Conservation (phyloP, 2,797 vertebrate species). For the Melopsittacus undulatus region DNA sequence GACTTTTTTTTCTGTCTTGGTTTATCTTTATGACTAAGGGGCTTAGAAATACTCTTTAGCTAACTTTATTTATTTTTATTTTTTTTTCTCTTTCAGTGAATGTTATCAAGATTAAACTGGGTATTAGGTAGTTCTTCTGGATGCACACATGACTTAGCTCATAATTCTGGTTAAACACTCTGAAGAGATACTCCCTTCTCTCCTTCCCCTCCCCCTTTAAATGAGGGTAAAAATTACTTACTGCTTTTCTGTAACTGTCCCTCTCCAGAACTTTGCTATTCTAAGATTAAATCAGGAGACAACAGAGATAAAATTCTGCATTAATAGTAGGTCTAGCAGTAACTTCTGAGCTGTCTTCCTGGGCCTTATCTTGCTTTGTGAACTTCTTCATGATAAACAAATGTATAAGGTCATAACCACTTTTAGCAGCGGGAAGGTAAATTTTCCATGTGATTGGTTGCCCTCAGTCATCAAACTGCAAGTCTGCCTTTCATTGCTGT, state of each 20-base stretch:
- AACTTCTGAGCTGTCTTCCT: neutral
- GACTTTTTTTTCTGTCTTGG: neutral
- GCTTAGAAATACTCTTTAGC: neutral
- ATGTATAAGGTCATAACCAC: neutral
- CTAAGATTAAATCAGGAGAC: neutral
- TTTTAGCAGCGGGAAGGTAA: neutral
- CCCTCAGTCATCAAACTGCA: neutral
- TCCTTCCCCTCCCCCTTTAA: neutral
- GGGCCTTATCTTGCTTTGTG: fast-evolving
- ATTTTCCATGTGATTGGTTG: neutral
- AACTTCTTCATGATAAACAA: neutral
- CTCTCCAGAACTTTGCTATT: neutral
- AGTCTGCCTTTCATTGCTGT: neutral
- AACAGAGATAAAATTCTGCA: neutral
- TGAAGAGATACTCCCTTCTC: neutral
- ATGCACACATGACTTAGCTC: neutral
- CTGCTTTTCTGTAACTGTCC: neutral
- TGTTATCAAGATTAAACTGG: neutral
- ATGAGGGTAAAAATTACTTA: fast-evolving
- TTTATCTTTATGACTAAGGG: neutral
- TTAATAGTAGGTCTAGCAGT: neutral
- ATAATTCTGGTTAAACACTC: neutral
- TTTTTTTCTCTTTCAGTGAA: neutral
- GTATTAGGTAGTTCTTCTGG: neutral
- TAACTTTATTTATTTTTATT: neutral